Conservation (phyloP, 2,797 vertebrate genomes). For the Furcifer pardalis region DNA sequence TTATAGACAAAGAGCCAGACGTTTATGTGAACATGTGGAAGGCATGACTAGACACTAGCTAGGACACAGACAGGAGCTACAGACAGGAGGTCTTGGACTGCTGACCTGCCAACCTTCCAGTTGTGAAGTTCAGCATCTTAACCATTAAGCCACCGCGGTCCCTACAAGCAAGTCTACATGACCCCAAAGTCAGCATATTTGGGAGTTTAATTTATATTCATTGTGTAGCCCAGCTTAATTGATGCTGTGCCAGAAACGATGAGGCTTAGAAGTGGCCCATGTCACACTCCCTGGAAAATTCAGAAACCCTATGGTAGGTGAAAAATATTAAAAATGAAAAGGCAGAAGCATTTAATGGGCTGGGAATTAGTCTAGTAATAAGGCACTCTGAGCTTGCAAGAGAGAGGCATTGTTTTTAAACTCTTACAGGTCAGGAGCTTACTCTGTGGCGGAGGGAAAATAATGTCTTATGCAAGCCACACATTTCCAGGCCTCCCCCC, state of each 20-base stretch:
- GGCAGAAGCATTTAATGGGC: neutral
- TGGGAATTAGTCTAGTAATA: neutral
- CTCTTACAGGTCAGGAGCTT: neutral
- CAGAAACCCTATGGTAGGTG: neutral
- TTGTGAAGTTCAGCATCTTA: no score
- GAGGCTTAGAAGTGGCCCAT: neutral
- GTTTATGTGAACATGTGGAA: no score
- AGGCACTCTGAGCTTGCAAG: neutral
- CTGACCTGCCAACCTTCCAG: no score
- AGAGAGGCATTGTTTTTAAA: neutral
- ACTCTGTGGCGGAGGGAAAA: neutral
- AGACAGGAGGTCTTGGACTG: no score
- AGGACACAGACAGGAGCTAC: no score
- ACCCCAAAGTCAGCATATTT: constrained; percentile 11
- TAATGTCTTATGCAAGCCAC: neutral
- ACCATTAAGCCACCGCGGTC: no score
- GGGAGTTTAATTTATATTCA: constrained; percentile 10
- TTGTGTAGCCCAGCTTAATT: constrained; percentile 8
- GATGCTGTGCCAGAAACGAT: neutral
- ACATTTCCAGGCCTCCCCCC: no score
- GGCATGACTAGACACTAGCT: no score
- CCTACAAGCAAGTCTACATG: neutral
- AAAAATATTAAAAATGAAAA: neutral
- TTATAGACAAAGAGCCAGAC: no score
- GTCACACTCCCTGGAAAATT: neutral